phyloP scores from a whole-genome alignment of 2,797 vertebrate species.

The Spinus pinus region DNA sequence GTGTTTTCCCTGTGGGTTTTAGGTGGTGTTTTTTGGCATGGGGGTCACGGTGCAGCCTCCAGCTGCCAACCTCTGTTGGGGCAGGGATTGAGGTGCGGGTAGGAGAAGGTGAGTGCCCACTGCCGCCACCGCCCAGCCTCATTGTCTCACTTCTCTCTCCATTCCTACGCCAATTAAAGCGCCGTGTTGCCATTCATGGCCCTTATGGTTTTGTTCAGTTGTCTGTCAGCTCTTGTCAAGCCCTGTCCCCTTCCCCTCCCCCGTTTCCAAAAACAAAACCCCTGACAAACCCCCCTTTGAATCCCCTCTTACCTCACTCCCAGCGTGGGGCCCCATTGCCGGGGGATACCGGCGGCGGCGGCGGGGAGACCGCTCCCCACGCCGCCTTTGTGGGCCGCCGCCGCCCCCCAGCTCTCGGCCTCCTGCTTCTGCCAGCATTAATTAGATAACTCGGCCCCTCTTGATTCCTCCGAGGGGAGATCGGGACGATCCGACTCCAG shows the following conservation, averaged over 20 bases:
- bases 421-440: conserved; percentile 32
- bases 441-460: conserved; percentile 33
- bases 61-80: not conserved
- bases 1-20: not conserved
- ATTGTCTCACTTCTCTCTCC: conserved; percentile 62
- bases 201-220: conserved; percentile 70
- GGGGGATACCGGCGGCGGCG: conserved; percentile 15
- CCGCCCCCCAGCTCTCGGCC: not conserved
- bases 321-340: conserved; percentile 63
- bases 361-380: conserved; percentile 32
- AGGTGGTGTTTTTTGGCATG: not conserved
- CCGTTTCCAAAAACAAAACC: conserved; percentile 57
- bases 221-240: conserved; percentile 68
- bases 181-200: conserved; percentile 62
- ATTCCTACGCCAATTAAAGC: conserved; percentile 53
- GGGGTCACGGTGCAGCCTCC: not conserved
- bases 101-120: not conserved
- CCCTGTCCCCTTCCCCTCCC: conserved; percentile 55
- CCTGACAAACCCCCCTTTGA: conserved; percentile 66
- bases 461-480: not conserved
- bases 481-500: not conserved
- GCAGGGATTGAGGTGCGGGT: not conserved
- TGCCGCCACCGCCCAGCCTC: not conserved
- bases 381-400: conserved; percentile 50
- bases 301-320: conserved; percentile 68